phyloP scores from a whole-genome alignment of 2,797 vertebrate genomes.

The Eutrigla gurnardus region DNA sequence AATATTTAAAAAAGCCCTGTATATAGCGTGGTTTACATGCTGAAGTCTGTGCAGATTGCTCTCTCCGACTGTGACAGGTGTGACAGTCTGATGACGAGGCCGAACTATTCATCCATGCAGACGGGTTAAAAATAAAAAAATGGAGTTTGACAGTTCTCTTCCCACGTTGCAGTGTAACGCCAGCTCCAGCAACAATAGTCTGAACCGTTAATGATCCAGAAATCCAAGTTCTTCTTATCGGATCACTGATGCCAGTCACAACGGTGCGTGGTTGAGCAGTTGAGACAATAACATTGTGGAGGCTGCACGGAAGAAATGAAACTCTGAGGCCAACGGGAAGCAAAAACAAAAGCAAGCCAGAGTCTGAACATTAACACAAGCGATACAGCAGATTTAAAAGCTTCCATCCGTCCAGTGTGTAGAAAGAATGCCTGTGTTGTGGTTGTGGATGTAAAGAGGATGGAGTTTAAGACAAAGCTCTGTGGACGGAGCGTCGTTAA shows the following conservation, averaged over 20 bases:
- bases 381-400: background rate
- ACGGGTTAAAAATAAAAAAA: background rate
- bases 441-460: slow-evolving; percentile 15
- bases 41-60: slow-evolving; percentile 1
- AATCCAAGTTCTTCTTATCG: background rate
- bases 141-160: background rate
- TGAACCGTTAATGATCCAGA: slow-evolving; percentile 19
- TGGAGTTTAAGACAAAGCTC: slow-evolving; percentile 17
- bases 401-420: background rate
- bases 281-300: slow-evolving; percentile 7
- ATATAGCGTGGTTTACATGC: slow-evolving; percentile 43
- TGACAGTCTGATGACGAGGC: slow-evolving; percentile 23
- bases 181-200: background rate
- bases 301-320: background rate
- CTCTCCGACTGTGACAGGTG: slow-evolving; percentile 1
- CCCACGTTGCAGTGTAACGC: slow-evolving; percentile 13
- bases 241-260: slow-evolving; percentile 25
- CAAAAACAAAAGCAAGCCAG: slow-evolving; percentile 12
- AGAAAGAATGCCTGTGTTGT: background rate
- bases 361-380: slow-evolving; percentile 8
- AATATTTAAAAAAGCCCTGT: slow-evolving; percentile 45
- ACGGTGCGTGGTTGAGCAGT: background rate
- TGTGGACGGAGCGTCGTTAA: slow-evolving; percentile 1
- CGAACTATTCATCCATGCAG: slow-evolving; percentile 47
- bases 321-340: slow-evolving; percentile 15